Percentiles rank a stretch among this genome's conserved stretches.
These are phyloP conservation scores for Phrynocephalus forsythii DNA, from an alignment of 2,797 vertebrate genomes.

Conservation along the genomic window DNA sequence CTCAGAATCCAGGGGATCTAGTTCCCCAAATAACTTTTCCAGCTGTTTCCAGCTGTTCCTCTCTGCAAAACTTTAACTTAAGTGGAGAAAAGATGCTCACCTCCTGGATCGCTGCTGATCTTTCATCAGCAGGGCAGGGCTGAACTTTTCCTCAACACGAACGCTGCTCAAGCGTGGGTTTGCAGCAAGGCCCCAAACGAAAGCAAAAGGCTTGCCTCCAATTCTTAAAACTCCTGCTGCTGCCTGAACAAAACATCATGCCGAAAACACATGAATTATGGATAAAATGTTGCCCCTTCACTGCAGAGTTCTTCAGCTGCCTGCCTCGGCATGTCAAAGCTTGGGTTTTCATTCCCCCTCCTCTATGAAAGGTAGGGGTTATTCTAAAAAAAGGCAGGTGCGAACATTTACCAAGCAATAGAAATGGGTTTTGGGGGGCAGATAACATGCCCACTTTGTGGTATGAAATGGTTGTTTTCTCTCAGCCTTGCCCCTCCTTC, in stretches of 20 bases:
- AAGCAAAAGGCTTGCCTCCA: not conserved
- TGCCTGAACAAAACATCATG: conserved; percentile 23
- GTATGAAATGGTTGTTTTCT: not conserved
- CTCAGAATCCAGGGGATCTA: not conserved
- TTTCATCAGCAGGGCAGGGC: not conserved
- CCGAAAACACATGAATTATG: not conserved
- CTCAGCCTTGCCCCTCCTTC: no score
- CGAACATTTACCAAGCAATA: not conserved
- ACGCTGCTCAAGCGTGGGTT: conserved; percentile 16
- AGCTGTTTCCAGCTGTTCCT: no score
- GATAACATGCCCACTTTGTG: not conserved
- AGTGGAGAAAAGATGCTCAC: not conserved
- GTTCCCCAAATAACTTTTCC: not conserved
- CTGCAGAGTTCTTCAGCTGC: conserved; percentile 1
- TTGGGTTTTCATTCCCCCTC: not conserved
- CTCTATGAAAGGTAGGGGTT: conserved; percentile 8
- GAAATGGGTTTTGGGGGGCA: conserved; percentile 2
- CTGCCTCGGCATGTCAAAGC: not conserved
- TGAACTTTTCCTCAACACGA: conserved; percentile 7
- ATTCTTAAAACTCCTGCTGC: conserved; percentile 1
- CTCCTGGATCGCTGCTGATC: not conserved
- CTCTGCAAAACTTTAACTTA: not conserved
- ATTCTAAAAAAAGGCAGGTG: not conserved
- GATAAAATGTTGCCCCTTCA: not conserved
- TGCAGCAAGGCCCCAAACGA: not conserved